Percentiles rank a stretch among this genome's conserved stretches.
phyloP scores from a whole-genome alignment of 2,888 invertebrate species.

The Agrochola lychnidis region DNA sequence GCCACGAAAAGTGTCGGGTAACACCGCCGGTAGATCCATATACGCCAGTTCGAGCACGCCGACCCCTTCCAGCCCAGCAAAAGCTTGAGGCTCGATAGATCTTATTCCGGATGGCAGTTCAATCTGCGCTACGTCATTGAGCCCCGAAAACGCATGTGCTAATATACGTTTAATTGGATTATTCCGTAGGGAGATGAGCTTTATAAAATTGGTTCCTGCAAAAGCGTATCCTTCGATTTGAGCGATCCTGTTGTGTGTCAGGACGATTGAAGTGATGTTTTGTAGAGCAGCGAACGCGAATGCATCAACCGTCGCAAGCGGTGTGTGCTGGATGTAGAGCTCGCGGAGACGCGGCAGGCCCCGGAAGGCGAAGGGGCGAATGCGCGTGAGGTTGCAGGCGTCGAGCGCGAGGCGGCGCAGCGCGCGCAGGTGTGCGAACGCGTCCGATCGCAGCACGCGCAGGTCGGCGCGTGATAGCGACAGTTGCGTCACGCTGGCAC shows the following conservation, averaged over 20 bases:
- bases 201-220: constrained; percentile 96
- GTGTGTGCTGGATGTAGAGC: constrained; percentile 96
- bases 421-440: constrained; percentile 95
- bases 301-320: constrained; percentile 94
- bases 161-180: constrained; percentile 96
- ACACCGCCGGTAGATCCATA: constrained; percentile 94
- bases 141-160: constrained; percentile 95
- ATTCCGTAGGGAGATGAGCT: constrained; percentile 94
- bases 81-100: constrained; percentile 94
- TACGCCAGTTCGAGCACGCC: constrained; percentile 95
- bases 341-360: constrained; percentile 94
- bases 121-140: constrained; percentile 95
- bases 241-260: constrained; percentile 93
- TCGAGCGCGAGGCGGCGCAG: constrained; percentile 96
- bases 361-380: constrained; percentile 96
- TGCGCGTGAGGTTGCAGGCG: constrained; percentile 95
- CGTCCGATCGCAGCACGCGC: constrained; percentile 94
- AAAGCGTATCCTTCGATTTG: constrained; percentile 95
- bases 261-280: constrained; percentile 93
- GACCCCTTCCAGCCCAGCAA: constrained; percentile 95
- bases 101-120: constrained; percentile 95
- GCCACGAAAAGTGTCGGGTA: constrained; percentile 94
- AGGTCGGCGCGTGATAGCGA: constrained; percentile 96
- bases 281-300: constrained; percentile 96
- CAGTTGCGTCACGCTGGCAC: constrained; percentile 95